Evolutionary conservation across 2,113 vertebrate species (phyloP).

Genomic region (Chionomys nivalis): DNA sequence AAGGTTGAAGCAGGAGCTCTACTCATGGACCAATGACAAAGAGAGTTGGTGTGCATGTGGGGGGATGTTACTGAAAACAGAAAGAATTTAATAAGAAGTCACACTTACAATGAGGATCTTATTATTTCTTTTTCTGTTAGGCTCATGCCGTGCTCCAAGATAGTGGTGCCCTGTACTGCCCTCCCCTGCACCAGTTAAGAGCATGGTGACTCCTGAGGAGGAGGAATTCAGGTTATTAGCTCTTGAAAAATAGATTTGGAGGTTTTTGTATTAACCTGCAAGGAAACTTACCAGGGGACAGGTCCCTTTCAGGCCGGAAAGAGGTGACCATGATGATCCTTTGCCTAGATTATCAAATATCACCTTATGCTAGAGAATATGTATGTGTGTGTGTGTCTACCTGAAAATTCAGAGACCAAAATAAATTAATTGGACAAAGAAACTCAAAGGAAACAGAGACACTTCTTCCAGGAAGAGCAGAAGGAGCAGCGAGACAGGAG

Average conservation of each 20-base stretch:
- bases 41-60: background rate
- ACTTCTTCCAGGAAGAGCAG: background rate
- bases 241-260: background rate
- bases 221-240: background rate
- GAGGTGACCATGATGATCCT: background rate
- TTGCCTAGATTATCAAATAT: background rate
- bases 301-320: background rate
- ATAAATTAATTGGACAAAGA: background rate
- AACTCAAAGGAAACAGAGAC: background rate
- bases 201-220: background rate
- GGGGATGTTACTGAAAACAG: background rate
- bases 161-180: background rate
- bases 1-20: background rate
- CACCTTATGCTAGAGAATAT: background rate
- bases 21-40: background rate
- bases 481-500: background rate
- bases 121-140: background rate
- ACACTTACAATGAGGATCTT: background rate
- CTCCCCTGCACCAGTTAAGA: background rate
- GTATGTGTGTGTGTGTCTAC: too few species aligned
- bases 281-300: background rate
- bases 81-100: background rate
- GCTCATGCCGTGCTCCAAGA: background rate
- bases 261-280: background rate
- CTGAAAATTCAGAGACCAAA: conserved; percentile 1